Conservation (phyloP, 1,140 invertebrate genomes). For the Venturia canescens region DNA sequence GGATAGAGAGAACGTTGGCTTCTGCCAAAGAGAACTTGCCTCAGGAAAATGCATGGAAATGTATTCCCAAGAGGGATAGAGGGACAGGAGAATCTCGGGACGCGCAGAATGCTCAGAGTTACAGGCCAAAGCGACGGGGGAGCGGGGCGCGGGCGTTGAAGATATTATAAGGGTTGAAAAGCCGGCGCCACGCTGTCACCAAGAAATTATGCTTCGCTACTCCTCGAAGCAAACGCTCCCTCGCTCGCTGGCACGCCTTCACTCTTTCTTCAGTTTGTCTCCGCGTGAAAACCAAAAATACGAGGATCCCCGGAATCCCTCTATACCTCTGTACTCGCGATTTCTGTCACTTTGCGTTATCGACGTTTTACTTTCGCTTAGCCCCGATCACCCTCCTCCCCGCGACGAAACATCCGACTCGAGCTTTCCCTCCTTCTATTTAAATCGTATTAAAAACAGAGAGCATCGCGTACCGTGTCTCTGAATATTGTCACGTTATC, state of each 20-base stretch:
- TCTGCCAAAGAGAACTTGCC: slow-evolving; percentile 50
- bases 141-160: slow-evolving; percentile 61
- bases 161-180: slow-evolving; percentile 76
- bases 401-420: background rate
- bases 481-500: background rate
- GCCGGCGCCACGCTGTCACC: slow-evolving; percentile 70
- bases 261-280: slow-evolving; percentile 42
- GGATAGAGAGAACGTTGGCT: slow-evolving; percentile 4
- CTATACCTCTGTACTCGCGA: slow-evolving; percentile 23
- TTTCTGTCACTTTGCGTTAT: slow-evolving; percentile 17
- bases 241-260: slow-evolving; percentile 44
- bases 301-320: slow-evolving; percentile 46
- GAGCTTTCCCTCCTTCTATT: background rate
- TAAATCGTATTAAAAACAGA: background rate
- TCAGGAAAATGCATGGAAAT: slow-evolving; percentile 75
- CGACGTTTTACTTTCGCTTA: slow-evolving; percentile 23
- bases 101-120: slow-evolving; percentile 32
- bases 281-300: slow-evolving; percentile 50
- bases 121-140: slow-evolving; percentile 42
- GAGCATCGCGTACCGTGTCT: background rate
- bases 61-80: slow-evolving; percentile 67
- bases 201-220: slow-evolving; percentile 72
- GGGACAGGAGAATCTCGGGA: slow-evolving; percentile 1
- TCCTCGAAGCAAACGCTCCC: slow-evolving; percentile 50
- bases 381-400: background rate